Conservation (phyloP, 2,113 vertebrate species). For the Lynx canadensis region DNA sequence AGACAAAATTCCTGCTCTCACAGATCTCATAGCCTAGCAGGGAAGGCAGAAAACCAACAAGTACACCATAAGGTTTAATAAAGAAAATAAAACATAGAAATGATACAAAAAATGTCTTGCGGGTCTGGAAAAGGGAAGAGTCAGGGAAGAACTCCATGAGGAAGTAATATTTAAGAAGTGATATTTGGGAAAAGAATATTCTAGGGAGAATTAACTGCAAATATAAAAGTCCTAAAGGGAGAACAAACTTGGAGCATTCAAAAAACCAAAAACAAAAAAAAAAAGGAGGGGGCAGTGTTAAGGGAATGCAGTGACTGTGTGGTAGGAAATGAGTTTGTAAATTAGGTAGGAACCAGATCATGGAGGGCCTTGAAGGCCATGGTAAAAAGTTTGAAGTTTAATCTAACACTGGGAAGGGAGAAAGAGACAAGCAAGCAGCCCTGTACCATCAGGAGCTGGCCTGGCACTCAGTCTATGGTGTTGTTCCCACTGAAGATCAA, state of each 20-base stretch:
- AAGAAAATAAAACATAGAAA: neutral
- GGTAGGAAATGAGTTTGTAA: neutral
- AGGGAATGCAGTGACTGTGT: neutral
- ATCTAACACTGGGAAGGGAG: neutral
- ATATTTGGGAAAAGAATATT: neutral
- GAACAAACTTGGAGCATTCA: neutral
- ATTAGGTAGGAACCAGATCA: neutral
- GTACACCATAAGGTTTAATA: neutral
- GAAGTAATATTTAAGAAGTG: constrained; percentile 19
- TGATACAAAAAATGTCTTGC: neutral
- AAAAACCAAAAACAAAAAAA: neutral
- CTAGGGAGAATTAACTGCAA: neutral
- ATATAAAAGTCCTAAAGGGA: neutral
- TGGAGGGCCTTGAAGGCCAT: neutral
- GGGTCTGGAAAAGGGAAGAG: accelerated
- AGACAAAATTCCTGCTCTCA: neutral
- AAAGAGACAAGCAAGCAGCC: neutral
- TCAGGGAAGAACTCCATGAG: neutral
- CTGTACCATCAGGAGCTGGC: neutral
- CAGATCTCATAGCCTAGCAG: neutral
- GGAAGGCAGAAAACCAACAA: neutral
- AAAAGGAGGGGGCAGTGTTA: neutral
- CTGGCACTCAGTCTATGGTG: no score
- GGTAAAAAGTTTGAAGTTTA: neutral
- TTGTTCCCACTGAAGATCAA: neutral